Conservation (phyloP, 2,888 invertebrate genomes). For the Drosophila mercatorum region DNA sequence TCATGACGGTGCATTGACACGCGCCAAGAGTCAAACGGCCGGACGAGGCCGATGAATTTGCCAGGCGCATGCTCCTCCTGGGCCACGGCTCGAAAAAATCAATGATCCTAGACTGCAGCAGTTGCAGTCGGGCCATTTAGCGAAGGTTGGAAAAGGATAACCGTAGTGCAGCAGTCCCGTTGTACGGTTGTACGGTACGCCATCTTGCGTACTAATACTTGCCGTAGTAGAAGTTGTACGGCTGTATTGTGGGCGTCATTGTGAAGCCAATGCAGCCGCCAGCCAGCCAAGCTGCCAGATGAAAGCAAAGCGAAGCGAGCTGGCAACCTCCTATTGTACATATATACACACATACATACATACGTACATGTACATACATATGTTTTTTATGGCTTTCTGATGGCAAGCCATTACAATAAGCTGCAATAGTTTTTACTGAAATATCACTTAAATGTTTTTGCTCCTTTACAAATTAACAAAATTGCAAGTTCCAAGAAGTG, state of each 20-base stretch:
- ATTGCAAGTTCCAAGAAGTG: constrained; percentile 32
- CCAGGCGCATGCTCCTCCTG: constrained; percentile 66
- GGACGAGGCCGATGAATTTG: constrained; percentile 28
- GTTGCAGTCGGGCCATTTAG: constrained; percentile 7
- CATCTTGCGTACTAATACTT: constrained; percentile 73
- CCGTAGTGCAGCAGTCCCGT: constrained; percentile 37
- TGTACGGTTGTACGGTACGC: constrained; percentile 69
- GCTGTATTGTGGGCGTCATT: constrained; percentile 39
- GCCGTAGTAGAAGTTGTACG: constrained; percentile 73
- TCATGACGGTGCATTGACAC: constrained; percentile 73
- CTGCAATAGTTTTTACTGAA: constrained; percentile 20
- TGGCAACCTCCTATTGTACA: constrained; percentile 2
- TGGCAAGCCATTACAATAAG: constrained; percentile 5
- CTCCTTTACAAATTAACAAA: constrained; percentile 33
- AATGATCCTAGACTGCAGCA: constrained; percentile 65
- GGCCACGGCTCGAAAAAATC: constrained; percentile 59
- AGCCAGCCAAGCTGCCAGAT: constrained; percentile 5
- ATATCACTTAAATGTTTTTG: constrained; percentile 38
- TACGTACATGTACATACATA: constrained; percentile 1
- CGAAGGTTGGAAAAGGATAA: constrained; percentile 61
- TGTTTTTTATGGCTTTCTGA: constrained; percentile 8
- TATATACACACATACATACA: neutral
- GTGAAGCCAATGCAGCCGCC: constrained; percentile 24
- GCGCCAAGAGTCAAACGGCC: constrained; percentile 57
- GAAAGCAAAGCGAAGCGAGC: constrained; percentile 13